A percentile compares a stretch with the other conserved stretches of the same genome.
Evolutionary conservation across 2,888 invertebrate species (phyloP).

Genomic region (Willowsia nigromaculata): DNA sequence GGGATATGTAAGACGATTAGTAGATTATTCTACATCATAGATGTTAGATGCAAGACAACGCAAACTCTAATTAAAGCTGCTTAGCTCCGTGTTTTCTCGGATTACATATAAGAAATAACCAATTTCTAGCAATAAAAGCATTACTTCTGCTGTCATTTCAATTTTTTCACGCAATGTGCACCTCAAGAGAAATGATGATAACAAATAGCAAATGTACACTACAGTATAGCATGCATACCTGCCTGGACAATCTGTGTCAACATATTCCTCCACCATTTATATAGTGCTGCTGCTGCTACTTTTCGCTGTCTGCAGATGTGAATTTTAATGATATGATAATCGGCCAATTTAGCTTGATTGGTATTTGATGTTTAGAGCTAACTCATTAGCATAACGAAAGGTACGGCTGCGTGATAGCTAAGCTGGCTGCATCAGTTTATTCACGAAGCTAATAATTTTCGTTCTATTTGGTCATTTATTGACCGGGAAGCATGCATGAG

Average conservation of each 20-base stretch:
- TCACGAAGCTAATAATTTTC: neutral
- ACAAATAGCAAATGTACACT: too few relatives aligned
- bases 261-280: neutral
- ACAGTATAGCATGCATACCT: too few relatives aligned
- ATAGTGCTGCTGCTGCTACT: too few relatives aligned
- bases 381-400: slow-evolving; percentile 12
- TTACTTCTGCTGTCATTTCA: slow-evolving; percentile 27
- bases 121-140: slow-evolving; percentile 49
- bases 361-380: slow-evolving; percentile 3
- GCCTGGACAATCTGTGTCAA: too few relatives aligned
- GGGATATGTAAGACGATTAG: too few relatives aligned
- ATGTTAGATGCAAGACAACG: neutral
- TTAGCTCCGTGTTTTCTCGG: slow-evolving; percentile 4
- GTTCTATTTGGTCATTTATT: neutral
- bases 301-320: neutral
- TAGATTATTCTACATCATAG: neutral
- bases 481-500: neutral
- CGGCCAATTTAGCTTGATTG: slow-evolving; percentile 11
- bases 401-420: neutral
- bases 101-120: slow-evolving; percentile 1
- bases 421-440: neutral
- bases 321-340: slow-evolving; percentile 50
- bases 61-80: slow-evolving; percentile 1
- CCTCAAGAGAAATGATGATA: neutral
- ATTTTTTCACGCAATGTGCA: slow-evolving; percentile 16